Evolutionary conservation across 2,113 vertebrate genomes (phyloP).

Genomic region (Thamnophis sirtalis): DNA sequence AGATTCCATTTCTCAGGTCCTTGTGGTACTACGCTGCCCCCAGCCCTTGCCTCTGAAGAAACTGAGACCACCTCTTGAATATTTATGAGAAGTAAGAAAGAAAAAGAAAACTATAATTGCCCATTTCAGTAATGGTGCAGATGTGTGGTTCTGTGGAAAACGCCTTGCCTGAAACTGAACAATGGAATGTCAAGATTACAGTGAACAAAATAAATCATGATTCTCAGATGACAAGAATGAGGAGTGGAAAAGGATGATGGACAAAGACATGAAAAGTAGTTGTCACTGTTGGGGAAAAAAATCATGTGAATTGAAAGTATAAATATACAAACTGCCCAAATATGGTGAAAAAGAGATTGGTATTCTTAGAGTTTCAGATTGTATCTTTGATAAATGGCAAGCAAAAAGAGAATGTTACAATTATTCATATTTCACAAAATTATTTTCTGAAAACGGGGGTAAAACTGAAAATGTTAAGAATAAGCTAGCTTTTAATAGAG

Average conservation of each 20-base stretch:
- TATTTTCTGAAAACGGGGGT: background rate
- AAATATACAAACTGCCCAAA: background rate
- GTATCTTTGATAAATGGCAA: background rate
- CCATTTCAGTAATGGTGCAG: background rate
- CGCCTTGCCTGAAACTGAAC: background rate
- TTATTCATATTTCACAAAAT: background rate
- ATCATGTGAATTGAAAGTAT: background rate
- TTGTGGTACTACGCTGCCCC: slow-evolving; percentile 85
- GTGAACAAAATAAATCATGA: background rate
- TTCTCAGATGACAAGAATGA: background rate
- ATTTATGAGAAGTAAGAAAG: background rate
- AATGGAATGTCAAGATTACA: background rate
- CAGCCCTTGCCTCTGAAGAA: slow-evolving; percentile 80
- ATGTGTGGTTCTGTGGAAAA: background rate
- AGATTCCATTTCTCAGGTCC: slow-evolving; percentile 91
- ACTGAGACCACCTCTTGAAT: slow-evolving; percentile 72
- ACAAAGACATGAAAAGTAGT: background rate
- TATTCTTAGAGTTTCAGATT: background rate
- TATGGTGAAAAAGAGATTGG: background rate
- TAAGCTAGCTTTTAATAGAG: background rate
- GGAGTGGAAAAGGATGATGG: background rate
- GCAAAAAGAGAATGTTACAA: background rate
- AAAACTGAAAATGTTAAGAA: background rate
- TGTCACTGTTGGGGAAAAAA: background rate
- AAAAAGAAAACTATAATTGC: background rate